phyloP scores from a whole-genome alignment of 2,113 vertebrate species.

The Leptobrachium ailaonicum region DNA sequence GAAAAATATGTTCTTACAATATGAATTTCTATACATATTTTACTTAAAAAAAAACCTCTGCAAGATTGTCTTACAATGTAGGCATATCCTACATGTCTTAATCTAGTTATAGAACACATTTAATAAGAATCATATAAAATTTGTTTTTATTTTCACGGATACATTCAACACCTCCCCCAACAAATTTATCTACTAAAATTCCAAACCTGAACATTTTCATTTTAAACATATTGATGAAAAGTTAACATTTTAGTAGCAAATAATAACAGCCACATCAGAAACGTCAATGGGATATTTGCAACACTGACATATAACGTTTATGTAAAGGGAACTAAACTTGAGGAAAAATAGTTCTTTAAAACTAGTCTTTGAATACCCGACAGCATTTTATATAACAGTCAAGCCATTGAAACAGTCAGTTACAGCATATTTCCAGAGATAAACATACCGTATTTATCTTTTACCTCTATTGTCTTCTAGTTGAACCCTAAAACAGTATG shows the following conservation, averaged over 20 bases:
- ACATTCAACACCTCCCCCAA: not conserved
- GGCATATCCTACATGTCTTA: not conserved
- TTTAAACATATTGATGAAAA: not conserved
- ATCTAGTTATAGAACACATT: not conserved
- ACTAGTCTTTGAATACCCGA: slow-evolving; percentile 61
- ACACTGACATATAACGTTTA: slow-evolving; percentile 31
- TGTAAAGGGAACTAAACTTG: slow-evolving; percentile 40
- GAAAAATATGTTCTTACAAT: not conserved
- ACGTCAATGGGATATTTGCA: slow-evolving; percentile 17
- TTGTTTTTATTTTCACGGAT: not conserved
- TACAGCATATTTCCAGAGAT: not conserved
- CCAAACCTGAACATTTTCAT: not conserved
- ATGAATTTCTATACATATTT: not conserved
- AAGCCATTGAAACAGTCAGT: slow-evolving; percentile 54
- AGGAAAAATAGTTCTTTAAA: slow-evolving; percentile 55
- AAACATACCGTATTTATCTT: not conserved
- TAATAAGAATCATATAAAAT: not conserved
- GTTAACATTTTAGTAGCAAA: slow-evolving; percentile 10
- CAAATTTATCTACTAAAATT: not conserved
- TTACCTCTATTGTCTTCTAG: not conserved
- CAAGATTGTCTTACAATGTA: slow-evolving; percentile 9
- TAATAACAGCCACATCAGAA: slow-evolving; percentile 9
- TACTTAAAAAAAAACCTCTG: not conserved
- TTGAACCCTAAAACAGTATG: rapidly evolving
- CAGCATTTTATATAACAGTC: slow-evolving; percentile 61